These are phyloP conservation scores for Tetranychus urticae DNA, from an alignment of 1,140 invertebrate species.

Conservation along the genomic window DNA sequence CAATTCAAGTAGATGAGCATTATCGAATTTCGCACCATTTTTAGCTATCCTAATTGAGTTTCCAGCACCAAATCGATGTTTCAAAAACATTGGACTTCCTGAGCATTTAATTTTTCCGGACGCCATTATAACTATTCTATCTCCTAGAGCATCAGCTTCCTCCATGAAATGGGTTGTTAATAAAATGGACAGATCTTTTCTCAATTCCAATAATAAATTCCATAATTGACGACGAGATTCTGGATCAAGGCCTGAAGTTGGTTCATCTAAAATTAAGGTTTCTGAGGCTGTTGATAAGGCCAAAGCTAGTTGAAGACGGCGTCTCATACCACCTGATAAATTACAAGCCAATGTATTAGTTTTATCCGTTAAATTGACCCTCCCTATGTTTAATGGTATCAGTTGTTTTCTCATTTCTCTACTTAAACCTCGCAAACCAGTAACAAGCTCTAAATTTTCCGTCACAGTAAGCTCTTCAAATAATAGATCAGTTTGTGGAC, in stretches of 20 bases:
- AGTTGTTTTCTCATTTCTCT: conserved; percentile 17
- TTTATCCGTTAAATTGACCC: conserved; percentile 32
- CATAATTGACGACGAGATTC: conserved; percentile 31
- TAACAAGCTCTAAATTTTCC: conserved; percentile 9
- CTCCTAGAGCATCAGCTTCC: conserved; percentile 52
- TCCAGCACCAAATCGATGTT: conserved; percentile 22
- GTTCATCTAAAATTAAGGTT: conserved; percentile 11
- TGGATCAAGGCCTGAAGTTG: conserved; percentile 28
- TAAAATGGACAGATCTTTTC: conserved; percentile 33
- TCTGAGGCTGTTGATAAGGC: conserved; percentile 39
- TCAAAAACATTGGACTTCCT: conserved; percentile 29
- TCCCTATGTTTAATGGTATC: conserved; percentile 17
- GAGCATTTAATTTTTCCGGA: conserved; percentile 26
- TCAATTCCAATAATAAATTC: conserved; percentile 29
- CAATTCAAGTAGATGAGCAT: not conserved
- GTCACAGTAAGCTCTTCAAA: conserved; percentile 22
- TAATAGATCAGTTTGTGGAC: conserved; percentile 43
- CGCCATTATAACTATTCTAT: conserved; percentile 30
- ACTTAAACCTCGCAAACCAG: conserved; percentile 31
- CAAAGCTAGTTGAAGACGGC: conserved; percentile 64
- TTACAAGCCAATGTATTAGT: conserved; percentile 38
- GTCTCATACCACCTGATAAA: conserved; percentile 59
- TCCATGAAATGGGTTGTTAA: conserved; percentile 96
- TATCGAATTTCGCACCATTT: not conserved
- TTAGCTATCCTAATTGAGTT: conserved; percentile 13